Evolutionary conservation across 2,888 invertebrate species (phyloP).

Genomic region (Erannis defoliaria): DNA sequence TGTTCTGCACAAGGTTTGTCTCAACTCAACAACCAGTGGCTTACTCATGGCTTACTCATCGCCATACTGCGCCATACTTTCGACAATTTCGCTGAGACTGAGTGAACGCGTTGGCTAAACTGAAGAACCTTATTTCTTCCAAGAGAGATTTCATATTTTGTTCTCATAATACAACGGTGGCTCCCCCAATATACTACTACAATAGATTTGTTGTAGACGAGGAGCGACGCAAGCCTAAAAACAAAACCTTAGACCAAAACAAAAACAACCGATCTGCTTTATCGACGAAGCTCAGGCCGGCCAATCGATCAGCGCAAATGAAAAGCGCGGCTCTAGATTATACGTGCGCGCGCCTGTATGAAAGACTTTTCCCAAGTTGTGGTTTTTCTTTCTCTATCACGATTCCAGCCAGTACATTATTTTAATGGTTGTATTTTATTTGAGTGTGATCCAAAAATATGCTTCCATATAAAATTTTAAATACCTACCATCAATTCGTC

Average conservation of each 20-base stretch:
- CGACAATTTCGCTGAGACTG: not conserved
- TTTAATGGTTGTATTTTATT: not conserved
- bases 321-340: constrained; percentile 21
- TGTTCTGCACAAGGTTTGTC: too few species aligned
- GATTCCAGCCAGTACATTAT: constrained; percentile 45
- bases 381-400: constrained; percentile 46
- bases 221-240: not conserved
- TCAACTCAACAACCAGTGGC: too few species aligned
- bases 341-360: constrained; percentile 61
- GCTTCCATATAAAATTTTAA: not conserved
- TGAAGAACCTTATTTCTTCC: not conserved
- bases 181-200: not conserved
- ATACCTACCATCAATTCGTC: not conserved
- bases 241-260: constrained; percentile 3
- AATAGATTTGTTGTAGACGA: not conserved
- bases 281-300: constrained; percentile 8
- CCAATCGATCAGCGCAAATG: constrained; percentile 27
- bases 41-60: too few species aligned
- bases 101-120: not conserved
- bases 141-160: not conserved
- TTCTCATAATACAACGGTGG: not conserved
- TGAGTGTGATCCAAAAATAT: not conserved
- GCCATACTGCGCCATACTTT: not conserved
- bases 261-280: constrained; percentile 6
- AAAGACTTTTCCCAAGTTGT: constrained; percentile 38